phyloP scores from a whole-genome alignment of 2,113 vertebrate species.

The Phainopepla nitens region DNA sequence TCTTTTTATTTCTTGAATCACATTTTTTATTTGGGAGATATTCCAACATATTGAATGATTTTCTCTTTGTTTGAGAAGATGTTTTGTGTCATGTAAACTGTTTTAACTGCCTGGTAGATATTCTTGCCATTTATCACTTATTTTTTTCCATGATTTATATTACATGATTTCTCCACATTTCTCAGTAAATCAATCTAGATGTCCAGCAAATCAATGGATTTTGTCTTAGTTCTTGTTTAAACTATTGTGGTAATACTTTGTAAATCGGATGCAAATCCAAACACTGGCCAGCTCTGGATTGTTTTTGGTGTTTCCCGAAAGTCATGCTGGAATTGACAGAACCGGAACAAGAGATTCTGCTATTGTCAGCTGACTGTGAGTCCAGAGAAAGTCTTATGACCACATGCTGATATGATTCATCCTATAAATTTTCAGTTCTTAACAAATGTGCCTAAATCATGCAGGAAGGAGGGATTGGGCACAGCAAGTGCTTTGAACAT shows the following conservation, averaged over 20 bases:
- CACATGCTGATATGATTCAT: neutral
- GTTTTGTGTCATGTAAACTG: neutral
- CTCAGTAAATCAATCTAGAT: neutral
- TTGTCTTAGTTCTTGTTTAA: neutral
- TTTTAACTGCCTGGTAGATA: neutral
- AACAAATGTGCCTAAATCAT: neutral
- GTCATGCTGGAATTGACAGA: neutral
- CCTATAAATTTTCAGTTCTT: neutral
- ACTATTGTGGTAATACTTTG: neutral
- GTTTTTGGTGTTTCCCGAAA: neutral
- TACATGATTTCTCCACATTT: neutral
- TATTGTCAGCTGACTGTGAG: neutral
- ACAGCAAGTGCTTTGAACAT: neutral
- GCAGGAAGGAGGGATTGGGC: neutral
- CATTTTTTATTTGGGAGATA: neutral
- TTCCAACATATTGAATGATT: neutral
- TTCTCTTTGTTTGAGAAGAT: neutral
- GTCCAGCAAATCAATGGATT: neutral
- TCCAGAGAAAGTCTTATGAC: neutral
- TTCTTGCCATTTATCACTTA: neutral
- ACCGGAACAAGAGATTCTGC: neutral
- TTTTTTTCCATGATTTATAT: neutral
- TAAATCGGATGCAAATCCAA: neutral
- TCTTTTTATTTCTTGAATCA: neutral
- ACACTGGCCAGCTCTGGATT: neutral